Base-by-base conservation (phyloP, 2,113 vertebrate genomes). In the Pandion haliaetus region DNA sequence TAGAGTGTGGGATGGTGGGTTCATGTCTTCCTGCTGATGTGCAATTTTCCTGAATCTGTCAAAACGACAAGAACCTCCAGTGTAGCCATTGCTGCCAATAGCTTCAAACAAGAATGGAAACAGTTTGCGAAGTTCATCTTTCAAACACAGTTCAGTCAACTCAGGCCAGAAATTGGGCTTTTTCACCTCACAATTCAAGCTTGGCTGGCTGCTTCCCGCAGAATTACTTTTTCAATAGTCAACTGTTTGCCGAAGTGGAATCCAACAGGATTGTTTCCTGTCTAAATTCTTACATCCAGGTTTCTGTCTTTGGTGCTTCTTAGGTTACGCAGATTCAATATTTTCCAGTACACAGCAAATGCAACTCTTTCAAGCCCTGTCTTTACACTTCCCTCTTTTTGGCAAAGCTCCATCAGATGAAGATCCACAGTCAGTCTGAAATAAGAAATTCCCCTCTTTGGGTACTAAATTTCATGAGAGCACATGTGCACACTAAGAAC, bases 1-100 rank as follows among this genome's bases (percentile, higher is more conserved):
- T 74, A 87, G 38, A 5, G 1, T 0, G 0, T 65, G 8, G 65
- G 28, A n/a, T 36, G 10, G 62, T 2, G 5, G 57, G 17, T 55
- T 84, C 61, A 61, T 59, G 14, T 66, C 55, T 62, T 87, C 49
- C 66, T 77, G 54, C 16, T 88, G 28, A 82, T 38, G 29, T 54
- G 54, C 21, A 69, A 72, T 66, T 71, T 71, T 18, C 34, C 38
- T 59, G 36, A 67, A 58, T 49, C 21, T 82, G 42, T 47, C 23
- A 86, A 95, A 88, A 62, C 21, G 66, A 28, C 6, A 65, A 86
- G 76, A 84, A 81, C 16, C 14, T 81, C 29, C 72, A 86, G 16
- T 14, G 17, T 38, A 86, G 66, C 74, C 38, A 8, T 17, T 77
- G 71, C 36, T 59, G 32, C 25, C 40, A 32, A 58, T 49, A 55